These are phyloP conservation scores for Lutraria lutraria DNA, from an alignment of 2,888 invertebrate species.

Conservation along the genomic window DNA sequence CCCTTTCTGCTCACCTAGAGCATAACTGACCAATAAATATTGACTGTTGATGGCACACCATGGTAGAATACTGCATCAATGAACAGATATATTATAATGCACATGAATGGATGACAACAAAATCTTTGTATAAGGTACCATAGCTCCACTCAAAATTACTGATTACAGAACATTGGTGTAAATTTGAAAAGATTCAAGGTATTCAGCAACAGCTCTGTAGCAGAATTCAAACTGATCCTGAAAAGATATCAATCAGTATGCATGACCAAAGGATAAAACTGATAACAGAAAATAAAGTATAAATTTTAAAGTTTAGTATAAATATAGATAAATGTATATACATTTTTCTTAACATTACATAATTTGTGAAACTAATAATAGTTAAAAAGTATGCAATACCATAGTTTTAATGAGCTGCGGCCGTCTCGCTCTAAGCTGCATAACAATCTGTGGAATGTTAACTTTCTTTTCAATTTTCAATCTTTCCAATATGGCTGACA, in stretches of 20 bases:
- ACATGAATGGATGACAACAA: background rate
- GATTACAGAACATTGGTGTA: slow-evolving; percentile 63
- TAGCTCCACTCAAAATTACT: background rate
- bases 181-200: slow-evolving; percentile 63
- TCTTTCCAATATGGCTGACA: slow-evolving; percentile 59
- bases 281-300: no score
- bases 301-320: no score
- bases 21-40: background rate
- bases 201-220: slow-evolving; percentile 60
- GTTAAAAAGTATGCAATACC: slow-evolving; percentile 43
- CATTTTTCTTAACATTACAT: background rate
- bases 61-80: background rate
- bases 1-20: background rate
- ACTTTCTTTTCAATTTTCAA: slow-evolving; percentile 57
- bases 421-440: slow-evolving; percentile 61
- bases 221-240: slow-evolving; percentile 70
- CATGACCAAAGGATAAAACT: no score
- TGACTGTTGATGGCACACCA: background rate
- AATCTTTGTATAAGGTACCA: background rate
- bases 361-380: background rate
- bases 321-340: no score
- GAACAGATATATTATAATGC: background rate
- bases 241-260: slow-evolving; percentile 34
- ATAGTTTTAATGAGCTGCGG: slow-evolving; percentile 63
- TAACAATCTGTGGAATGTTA: slow-evolving; percentile 68